phyloP scores from a whole-genome alignment of 2,888 invertebrate species.

The Exocentrus adspersus region DNA sequence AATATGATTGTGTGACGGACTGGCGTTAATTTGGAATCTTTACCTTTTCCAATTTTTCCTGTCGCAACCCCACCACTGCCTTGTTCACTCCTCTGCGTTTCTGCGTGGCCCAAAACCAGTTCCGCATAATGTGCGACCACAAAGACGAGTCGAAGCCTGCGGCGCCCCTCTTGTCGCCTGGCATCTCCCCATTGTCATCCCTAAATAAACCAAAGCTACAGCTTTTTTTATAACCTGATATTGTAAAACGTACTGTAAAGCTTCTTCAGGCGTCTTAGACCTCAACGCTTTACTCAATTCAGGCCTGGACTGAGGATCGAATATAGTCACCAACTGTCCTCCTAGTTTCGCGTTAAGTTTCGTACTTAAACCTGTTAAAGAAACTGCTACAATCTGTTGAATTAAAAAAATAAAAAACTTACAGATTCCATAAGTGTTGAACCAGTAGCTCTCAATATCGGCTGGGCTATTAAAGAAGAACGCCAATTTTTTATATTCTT shows the following conservation, averaged over 20 bases:
- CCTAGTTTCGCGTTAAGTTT: constrained; percentile 65
- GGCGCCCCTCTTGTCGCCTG: constrained; percentile 79
- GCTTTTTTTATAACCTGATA: too few relatives aligned
- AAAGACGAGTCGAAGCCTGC: constrained; percentile 78
- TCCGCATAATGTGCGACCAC: constrained; percentile 72
- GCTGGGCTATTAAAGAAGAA: constrained; percentile 68
- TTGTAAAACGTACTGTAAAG: constrained; percentile 48
- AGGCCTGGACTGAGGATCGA: constrained; percentile 64
- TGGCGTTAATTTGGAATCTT: too few relatives aligned
- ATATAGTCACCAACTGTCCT: constrained; percentile 63
- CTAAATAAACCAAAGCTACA: constrained; percentile 15
- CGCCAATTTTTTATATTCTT: constrained; percentile 67
- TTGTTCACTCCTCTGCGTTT: not conserved
- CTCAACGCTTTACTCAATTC: constrained; percentile 63
- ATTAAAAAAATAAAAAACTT: too few relatives aligned
- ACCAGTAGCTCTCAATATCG: constrained; percentile 75
- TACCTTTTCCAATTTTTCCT: constrained; percentile 37
- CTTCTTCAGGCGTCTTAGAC: constrained; percentile 63
- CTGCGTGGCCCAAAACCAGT: constrained; percentile 68
- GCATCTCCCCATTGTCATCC: constrained; percentile 69
- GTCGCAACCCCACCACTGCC: constrained; percentile 18
- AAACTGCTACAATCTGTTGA: not conserved
- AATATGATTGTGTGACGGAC: too few relatives aligned
- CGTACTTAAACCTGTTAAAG: constrained; percentile 66
- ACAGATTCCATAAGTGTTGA: constrained; percentile 74